These are phyloP conservation scores for Eugnorisma glareosa DNA, from an alignment of 2,888 invertebrate genomes.

Conservation along the genomic window DNA sequence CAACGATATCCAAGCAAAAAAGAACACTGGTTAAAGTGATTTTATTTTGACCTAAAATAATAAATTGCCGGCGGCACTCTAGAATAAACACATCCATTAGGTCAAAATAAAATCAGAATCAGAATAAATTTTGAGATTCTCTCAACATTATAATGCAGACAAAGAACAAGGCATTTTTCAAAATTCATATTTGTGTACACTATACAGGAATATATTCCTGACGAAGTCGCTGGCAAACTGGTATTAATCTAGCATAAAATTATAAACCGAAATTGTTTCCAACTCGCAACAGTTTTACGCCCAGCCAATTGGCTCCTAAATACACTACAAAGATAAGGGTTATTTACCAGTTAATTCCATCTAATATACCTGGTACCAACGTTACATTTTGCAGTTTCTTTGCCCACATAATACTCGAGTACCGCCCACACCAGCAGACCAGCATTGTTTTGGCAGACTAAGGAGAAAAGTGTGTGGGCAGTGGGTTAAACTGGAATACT, in stretches of 20 bases:
- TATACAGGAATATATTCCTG: neutral
- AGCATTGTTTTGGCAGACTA: constrained; percentile 43
- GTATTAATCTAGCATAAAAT: neutral
- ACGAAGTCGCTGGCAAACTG: neutral
- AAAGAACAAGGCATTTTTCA: neutral
- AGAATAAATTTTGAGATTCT: too few relatives aligned
- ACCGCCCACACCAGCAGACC: constrained; percentile 46
- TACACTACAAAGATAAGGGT: neutral
- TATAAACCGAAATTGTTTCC: neutral
- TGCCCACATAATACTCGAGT: constrained; percentile 10
- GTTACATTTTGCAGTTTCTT: constrained; percentile 39
- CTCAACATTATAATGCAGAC: neutral
- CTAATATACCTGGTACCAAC: constrained; percentile 13
- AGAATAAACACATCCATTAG: too few relatives aligned
- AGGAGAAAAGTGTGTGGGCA: constrained; percentile 38
- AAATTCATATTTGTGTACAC: neutral
- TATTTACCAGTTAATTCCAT: constrained; percentile 23
- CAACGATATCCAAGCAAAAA: too few relatives aligned
- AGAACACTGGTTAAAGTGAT: too few relatives aligned
- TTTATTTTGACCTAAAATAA: too few relatives aligned
- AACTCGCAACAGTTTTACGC: neutral
- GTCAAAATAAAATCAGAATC: too few relatives aligned
- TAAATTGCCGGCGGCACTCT: too few relatives aligned
- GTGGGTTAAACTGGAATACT: constrained; percentile 31
- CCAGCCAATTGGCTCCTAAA: constrained; percentile 5